These are phyloP conservation scores for Psettodes erumei DNA, from an alignment of 2,113 vertebrate genomes.

Conservation along the genomic window DNA sequence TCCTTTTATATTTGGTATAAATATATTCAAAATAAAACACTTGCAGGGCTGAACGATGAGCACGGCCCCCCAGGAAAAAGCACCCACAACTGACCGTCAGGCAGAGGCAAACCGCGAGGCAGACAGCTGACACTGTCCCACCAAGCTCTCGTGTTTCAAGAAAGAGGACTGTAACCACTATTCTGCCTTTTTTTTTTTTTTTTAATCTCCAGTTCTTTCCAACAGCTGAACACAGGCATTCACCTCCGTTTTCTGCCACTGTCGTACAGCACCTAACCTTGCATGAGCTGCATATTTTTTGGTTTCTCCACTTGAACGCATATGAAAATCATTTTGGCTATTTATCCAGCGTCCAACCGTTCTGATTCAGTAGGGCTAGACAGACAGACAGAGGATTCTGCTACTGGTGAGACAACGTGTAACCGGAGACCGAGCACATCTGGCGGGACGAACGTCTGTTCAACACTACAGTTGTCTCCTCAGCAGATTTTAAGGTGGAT, in stretches of 20 bases:
- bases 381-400: constrained; percentile 43
- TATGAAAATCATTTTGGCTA: constrained; percentile 6
- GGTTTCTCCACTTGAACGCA: constrained; percentile 1
- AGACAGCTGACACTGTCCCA: constrained; percentile 39
- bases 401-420: constrained; percentile 81
- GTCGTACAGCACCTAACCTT: not conserved
- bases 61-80: constrained; percentile 43
- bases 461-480: constrained; percentile 49
- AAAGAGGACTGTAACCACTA: constrained; percentile 21
- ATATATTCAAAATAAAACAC: constrained; percentile 47
- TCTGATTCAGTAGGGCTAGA: constrained; percentile 50
- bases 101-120: too few species aligned
- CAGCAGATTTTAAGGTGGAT: constrained; percentile 58
- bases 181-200: too few species aligned
- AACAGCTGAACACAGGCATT: constrained; percentile 7
- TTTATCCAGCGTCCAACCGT: constrained; percentile 7
- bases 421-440: constrained; percentile 84
- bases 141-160: constrained; percentile 45
- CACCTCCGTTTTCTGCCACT: constrained; percentile 1
- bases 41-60: constrained; percentile 63
- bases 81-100: too few species aligned
- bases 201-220: constrained; percentile 25
- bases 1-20: not conserved
- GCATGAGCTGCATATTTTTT: not conserved
- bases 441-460: constrained; percentile 64